Evolutionary conservation across 1,140 invertebrate genomes (phyloP), one percentile per base, ranked within the genome.

Genomic region (Mycetomoellerius zeteki): DNA sequence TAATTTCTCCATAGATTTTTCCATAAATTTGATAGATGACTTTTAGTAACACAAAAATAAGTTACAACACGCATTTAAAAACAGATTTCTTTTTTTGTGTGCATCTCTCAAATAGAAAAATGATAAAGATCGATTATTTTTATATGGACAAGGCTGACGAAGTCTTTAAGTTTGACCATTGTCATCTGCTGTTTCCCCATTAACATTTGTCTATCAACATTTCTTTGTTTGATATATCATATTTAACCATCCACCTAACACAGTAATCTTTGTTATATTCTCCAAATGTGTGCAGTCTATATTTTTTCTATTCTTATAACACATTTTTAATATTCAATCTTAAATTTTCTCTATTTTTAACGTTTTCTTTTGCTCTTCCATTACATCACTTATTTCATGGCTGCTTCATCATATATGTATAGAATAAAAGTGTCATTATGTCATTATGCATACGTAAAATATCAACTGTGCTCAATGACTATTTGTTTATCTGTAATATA

Each of bases 121-220:
- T 69, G 27, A 71, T 50, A 19, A 77, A 43, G 19, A 27, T 52
- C 75, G 67, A 37, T 76, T 43, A 72, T 47, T 69, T 77, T 71
- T n/a, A 78, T 33, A 43, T 62, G n/a, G n/a, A 73, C 30, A 56
- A 73, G 16, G 27, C 14, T 52, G 19, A 33, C 6, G 2, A 72
- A 72, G 8, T 54, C 27, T 3, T 10, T 24, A 73, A 33, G 12
- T 54, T 73, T 73, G 52, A 33, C 30, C 8, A 72, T 50, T 69
- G n/a, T 50, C 16, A 19, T 72, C 27, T 72, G 47, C 27, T 72
- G 10, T 33, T 73, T 73, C 27, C 27, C 50, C 10, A 52, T 73
- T 56, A 33, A 73, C 27, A 73, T 21, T 73, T 73, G 71, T 56
- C 19, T 30, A 33, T 56, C 30, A 54, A 72, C 10, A 33, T 54